phyloP scores from a whole-genome alignment of 2,888 invertebrate species.

The Hydroisotoma schaefferi region DNA sequence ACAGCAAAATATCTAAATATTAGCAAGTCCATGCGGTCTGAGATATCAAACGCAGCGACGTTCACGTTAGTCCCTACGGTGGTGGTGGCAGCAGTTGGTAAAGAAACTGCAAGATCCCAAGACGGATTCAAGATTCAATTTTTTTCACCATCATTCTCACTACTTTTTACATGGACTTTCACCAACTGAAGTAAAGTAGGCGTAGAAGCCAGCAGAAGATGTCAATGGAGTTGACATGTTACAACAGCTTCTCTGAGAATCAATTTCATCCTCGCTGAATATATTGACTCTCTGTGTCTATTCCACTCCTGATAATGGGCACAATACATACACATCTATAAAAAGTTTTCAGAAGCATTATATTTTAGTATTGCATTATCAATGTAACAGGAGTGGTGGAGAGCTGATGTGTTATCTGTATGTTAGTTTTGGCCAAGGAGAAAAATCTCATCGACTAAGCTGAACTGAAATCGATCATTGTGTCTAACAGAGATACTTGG shows the following conservation, averaged over 20 bases:
- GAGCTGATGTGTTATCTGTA: background rate
- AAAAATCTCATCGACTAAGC: background rate
- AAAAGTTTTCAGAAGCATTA: too few species aligned
- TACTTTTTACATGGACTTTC: background rate
- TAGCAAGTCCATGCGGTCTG: too few species aligned
- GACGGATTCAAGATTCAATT: constrained; percentile 2
- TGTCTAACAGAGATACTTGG: background rate
- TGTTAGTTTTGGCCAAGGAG: background rate
- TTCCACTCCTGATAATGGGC: background rate
- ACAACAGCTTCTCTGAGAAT: background rate
- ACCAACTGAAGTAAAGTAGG: too few species aligned
- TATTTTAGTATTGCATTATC: too few species aligned
- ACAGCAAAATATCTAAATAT: too few species aligned
- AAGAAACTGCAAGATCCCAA: too few species aligned
- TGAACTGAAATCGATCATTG: constrained; percentile 6
- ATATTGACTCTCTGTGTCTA: background rate
- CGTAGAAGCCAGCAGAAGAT: too few species aligned
- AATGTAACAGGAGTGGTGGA: background rate
- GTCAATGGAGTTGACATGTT: constrained; percentile 5
- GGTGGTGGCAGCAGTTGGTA: too few species aligned
- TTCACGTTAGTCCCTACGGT: too few species aligned
- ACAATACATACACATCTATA: too few species aligned
- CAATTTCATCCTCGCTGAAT: background rate
- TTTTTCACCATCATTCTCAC: background rate
- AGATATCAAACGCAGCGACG: too few species aligned